A percentile compares a stretch with the other conserved stretches of the same genome.
Conservation (phyloP, 2,888 invertebrate genomes). For the Tetragnatha montana region DNA sequence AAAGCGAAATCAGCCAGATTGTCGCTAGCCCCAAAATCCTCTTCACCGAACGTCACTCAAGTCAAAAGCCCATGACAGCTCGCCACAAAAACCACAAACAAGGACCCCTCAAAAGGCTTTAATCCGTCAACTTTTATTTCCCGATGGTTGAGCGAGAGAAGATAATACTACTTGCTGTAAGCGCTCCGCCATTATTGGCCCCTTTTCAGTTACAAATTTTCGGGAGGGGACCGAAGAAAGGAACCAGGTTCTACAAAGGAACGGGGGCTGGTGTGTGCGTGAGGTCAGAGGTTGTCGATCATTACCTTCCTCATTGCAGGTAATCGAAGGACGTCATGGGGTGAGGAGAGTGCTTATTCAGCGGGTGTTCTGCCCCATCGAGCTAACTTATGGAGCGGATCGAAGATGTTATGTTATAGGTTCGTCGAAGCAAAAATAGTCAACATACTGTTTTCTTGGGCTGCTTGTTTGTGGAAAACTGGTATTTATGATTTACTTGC, state of each 20-base stretch:
- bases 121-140: constrained; percentile 1
- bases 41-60: neutral
- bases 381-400: neutral
- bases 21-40: neutral
- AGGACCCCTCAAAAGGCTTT: neutral
- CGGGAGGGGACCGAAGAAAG: neutral
- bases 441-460: no score
- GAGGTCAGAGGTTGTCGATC: constrained; percentile 57
- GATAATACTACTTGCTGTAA: neutral
- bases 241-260: neutral
- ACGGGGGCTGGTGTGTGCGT: neutral
- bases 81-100: neutral
- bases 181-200: neutral
- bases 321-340: constrained; percentile 51
- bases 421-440: neutral
- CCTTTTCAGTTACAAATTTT: constrained; percentile 26
- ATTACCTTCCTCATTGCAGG: constrained; percentile 64
- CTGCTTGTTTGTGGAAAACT: no score
- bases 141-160: neutral
- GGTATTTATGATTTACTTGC: no score
- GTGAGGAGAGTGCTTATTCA: constrained; percentile 42
- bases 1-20: neutral
- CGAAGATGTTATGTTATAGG: neutral
- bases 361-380: constrained; percentile 1
- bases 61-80: neutral